Evolutionary conservation across 2,113 vertebrate species (phyloP).

Genomic region (Labeo catla): DNA sequence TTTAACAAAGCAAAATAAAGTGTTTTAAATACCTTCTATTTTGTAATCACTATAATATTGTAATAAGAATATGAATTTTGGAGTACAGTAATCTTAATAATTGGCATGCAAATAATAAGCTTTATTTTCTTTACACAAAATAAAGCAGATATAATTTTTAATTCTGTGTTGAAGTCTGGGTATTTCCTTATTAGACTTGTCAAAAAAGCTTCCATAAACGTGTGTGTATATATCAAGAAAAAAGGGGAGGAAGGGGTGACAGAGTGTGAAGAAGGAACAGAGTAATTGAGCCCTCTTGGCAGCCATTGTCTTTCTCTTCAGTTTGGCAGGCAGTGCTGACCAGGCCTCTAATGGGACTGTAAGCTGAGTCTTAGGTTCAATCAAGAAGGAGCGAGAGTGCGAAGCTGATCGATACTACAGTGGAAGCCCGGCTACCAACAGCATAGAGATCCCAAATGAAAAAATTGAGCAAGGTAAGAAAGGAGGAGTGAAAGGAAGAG

Average conservation of each 20-base stretch:
- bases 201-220: background rate
- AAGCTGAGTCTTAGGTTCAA: constrained; percentile 48
- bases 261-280: constrained; percentile 16
- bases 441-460: constrained; percentile 49
- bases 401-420: constrained; percentile 46
- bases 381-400: constrained; percentile 12
- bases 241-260: background rate
- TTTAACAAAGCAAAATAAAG: too few relatives aligned
- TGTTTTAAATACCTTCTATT: too few relatives aligned
- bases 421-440: constrained; percentile 1
- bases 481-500: constrained; percentile 34
- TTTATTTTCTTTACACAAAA: background rate
- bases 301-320: constrained; percentile 7
- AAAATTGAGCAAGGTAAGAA: constrained; percentile 56
- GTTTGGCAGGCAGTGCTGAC: constrained; percentile 47
- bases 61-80: background rate
- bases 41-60: background rate
- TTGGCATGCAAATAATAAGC: background rate
- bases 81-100: background rate
- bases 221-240: constrained; percentile 1
- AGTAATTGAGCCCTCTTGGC: constrained; percentile 40
- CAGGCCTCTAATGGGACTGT: constrained; percentile 48
- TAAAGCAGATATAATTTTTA: background rate
- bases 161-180: background rate
- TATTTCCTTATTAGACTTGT: background rate